Evolutionary conservation across 2,888 invertebrate genomes (phyloP).

Genomic region (Watsonalla cultraria): DNA sequence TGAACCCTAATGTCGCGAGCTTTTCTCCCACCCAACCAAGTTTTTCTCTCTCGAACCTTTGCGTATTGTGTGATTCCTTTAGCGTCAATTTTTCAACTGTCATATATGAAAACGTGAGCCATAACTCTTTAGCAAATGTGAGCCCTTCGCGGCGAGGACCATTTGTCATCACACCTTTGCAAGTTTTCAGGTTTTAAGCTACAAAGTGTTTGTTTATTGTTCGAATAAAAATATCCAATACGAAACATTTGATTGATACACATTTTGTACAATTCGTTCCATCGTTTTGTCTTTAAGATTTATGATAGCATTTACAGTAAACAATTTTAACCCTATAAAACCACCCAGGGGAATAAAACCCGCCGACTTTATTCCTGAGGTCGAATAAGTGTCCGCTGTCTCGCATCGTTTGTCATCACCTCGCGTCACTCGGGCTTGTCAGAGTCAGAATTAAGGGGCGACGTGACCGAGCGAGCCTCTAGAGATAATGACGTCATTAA

Average conservation of each 20-base stretch:
- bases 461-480: constrained; percentile 51
- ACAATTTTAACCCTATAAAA: constrained; percentile 9
- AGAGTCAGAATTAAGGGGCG: constrained; percentile 51
- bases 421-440: constrained; percentile 37
- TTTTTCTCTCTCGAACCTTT: constrained; percentile 24
- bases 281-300: not conserved
- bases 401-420: constrained; percentile 50
- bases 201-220: constrained; percentile 9
- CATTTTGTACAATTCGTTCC: no score
- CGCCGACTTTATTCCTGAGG: constrained; percentile 21
- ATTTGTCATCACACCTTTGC: constrained; percentile 45
- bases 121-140: constrained; percentile 48
- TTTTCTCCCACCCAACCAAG: constrained; percentile 10
- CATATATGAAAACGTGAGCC: constrained; percentile 36
- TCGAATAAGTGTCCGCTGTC: constrained; percentile 24
- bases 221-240: no score
- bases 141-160: constrained; percentile 31
- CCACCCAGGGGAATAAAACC: constrained; percentile 14
- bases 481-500: constrained; percentile 72
- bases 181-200: constrained; percentile 27
- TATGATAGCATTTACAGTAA: not conserved
- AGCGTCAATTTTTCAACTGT: constrained; percentile 44
- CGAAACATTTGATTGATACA: no score
- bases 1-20: no score
- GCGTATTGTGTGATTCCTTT: constrained; percentile 36